phyloP scores from a whole-genome alignment of 2,797 vertebrate genomes.

The Rhinatrema bivittatum region DNA sequence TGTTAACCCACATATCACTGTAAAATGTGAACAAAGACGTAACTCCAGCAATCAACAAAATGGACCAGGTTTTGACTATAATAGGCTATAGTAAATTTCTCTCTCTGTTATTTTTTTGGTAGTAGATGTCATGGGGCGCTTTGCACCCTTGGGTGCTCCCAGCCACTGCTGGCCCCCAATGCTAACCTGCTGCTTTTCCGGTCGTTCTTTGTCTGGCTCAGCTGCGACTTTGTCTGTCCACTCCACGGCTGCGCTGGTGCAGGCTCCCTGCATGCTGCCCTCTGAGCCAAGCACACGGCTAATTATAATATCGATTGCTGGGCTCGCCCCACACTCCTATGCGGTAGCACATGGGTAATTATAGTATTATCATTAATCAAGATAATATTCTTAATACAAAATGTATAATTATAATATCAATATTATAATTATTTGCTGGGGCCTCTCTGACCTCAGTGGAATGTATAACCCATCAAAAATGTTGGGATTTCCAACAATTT shows the following conservation, averaged over 20 bases:
- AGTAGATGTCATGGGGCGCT: too few species aligned
- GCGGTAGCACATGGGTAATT: conserved; percentile 8
- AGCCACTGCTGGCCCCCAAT: conserved; percentile 11
- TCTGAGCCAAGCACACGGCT: conserved; percentile 12
- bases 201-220: conserved; percentile 12
- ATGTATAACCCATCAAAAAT: too few species aligned
- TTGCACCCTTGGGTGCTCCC: conserved; percentile 12
- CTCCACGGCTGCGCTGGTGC: conserved; percentile 14
- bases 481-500: background rate
- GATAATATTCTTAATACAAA: background rate
- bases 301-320: conserved; percentile 10
- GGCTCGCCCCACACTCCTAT: conserved; percentile 16
- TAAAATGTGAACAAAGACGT: too few species aligned
- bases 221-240: conserved; percentile 11
- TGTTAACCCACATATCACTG: too few species aligned
- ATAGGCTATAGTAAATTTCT: too few species aligned
- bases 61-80: too few species aligned
- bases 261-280: conserved; percentile 11
- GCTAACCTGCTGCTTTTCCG: conserved; percentile 17
- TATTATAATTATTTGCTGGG: too few species aligned
- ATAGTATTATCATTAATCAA: background rate
- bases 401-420: too few species aligned
- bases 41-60: too few species aligned
- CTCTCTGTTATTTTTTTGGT: too few species aligned
- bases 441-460: too few species aligned